phyloP scores from a whole-genome alignment of 1,140 invertebrate genomes.

The Zaprionus davidi region DNA sequence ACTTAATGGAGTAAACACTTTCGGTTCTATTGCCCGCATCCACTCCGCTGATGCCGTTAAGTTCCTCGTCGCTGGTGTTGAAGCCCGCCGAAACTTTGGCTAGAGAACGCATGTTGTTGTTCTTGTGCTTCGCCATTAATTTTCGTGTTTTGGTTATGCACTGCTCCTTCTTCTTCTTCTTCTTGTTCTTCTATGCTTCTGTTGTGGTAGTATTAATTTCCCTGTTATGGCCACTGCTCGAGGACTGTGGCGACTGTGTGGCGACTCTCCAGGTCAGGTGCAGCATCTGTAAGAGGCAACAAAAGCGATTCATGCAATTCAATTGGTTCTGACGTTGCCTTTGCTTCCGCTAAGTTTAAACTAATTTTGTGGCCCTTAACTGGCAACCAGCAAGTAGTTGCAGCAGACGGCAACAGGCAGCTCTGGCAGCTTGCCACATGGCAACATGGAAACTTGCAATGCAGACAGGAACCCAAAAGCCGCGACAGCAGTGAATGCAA shows the following conservation, averaged over 20 bases:
- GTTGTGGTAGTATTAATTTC: slow-evolving; percentile 52
- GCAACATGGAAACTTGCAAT: not conserved
- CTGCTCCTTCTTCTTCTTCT: not conserved
- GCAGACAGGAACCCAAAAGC: not conserved
- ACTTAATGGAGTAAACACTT: slow-evolving; percentile 88
- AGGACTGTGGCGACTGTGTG: not conserved
- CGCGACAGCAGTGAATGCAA: slow-evolving; percentile 52
- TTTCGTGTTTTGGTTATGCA: not conserved
- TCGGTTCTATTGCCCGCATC: slow-evolving; percentile 85
- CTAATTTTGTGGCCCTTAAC: slow-evolving; percentile 79
- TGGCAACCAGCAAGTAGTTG: slow-evolving; percentile 33
- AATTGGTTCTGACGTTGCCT: slow-evolving; percentile 19
- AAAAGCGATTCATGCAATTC: slow-evolving; percentile 37
- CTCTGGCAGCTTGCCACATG: slow-evolving; percentile 13
- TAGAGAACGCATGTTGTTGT: slow-evolving; percentile 85
- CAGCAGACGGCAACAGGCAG: slow-evolving; percentile 29
- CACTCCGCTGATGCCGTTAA: slow-evolving; percentile 44
- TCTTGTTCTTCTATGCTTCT: not conserved
- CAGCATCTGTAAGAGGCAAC: slow-evolving; percentile 63
- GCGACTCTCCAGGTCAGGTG: slow-evolving; percentile 50
- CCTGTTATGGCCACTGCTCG: slow-evolving; percentile 31
- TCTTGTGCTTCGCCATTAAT: not conserved
- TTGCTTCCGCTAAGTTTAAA: slow-evolving; percentile 76
- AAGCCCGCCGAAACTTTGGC: slow-evolving; percentile 88
- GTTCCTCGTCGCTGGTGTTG: slow-evolving; percentile 60